Base-by-base conservation (phyloP, 30 jellyfish, hydroid and myxozoan genomes). In the Calvadosia cruxmelitensis region DNA sequence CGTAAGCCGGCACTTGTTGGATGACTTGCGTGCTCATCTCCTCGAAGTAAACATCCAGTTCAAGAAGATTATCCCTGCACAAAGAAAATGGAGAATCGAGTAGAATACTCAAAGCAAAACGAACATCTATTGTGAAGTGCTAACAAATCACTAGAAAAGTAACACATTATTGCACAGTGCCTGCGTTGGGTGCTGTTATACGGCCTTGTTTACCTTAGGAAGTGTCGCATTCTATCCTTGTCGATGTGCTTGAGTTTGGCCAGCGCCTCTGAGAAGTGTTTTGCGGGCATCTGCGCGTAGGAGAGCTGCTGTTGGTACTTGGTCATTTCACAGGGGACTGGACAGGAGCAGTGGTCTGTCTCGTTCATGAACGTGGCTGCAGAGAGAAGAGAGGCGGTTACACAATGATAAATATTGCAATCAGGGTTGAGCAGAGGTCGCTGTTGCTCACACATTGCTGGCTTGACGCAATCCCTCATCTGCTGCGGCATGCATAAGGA, bases 201-300 rank as follows among this genome's bases (percentile, higher is more conserved):
- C 28, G 20, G 20, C 20, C 31, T 12, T 28, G 20, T 5, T 0
- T 67, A 71, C 82, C 82, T 71, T 23, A 71, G 53, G 52, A 71
- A 71, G 31, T 71, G 82, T 32, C 82, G 31, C 82, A 71, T 71
- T 71, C 82, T 31, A 27, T 71, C 82, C 53, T 71, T 63, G 75
- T 71, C 82, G 26, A 71, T 71, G 31, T 71, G 82, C 31, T 71
- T 71, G 13, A 71, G 27, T 57, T 57, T 73, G 2, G 95, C 95
- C 27, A 84, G 74, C 34, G 90, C 95, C 25, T 63, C 93, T 29
- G 78, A 80, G 62, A 66, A 84, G 31, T 74, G 88, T 33, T 84
- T 85, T 1, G 95, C 90, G 20, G 95, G 95, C 79, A 84, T 68
- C 29, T 84, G 81, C 26, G 95, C 91, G 71, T 84, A 84, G 64